Conservation (phyloP, 2,797 vertebrate genomes). For the Intellagama lesueurii region DNA sequence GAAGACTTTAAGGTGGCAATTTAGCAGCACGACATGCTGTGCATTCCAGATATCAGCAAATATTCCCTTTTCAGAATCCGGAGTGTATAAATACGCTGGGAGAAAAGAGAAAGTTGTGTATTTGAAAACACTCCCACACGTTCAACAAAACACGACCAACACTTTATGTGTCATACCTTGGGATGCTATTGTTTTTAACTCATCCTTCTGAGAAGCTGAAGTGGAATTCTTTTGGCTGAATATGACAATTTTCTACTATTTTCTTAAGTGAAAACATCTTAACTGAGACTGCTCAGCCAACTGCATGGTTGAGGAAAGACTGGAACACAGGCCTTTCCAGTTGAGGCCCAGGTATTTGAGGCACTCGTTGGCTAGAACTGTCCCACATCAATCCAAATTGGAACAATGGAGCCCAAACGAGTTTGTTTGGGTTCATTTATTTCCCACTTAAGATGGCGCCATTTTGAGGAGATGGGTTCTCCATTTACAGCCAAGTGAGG, state of each 20-base stretch:
- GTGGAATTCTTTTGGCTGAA: not conserved
- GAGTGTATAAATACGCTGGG: conserved; percentile 49
- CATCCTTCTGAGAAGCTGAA: not conserved
- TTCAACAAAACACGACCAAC: not conserved
- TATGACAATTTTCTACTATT: not conserved
- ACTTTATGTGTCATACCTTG: not conserved
- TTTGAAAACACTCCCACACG: not conserved
- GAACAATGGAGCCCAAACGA: not conserved
- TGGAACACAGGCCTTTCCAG: not conserved
- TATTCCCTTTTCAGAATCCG: conserved; percentile 59
- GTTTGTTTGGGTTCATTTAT: not conserved
- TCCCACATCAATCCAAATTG: not conserved
- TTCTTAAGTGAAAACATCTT: too few species aligned
- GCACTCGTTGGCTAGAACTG: too few species aligned
- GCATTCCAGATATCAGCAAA: conserved; percentile 73
- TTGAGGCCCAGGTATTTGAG: not conserved
- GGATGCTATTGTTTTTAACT: not conserved
- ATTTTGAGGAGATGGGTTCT: too few species aligned
- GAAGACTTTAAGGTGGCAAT: conserved; percentile 73
- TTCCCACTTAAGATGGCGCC: not conserved
- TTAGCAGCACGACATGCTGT: conserved; percentile 73
- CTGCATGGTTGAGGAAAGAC: not conserved
- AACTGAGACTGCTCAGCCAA: too few species aligned
- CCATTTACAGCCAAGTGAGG: too few species aligned
- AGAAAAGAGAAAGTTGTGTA: conserved; percentile 32